phyloP scores from a whole-genome alignment of 2,113 vertebrate species.

The Rhombomys opimus region DNA sequence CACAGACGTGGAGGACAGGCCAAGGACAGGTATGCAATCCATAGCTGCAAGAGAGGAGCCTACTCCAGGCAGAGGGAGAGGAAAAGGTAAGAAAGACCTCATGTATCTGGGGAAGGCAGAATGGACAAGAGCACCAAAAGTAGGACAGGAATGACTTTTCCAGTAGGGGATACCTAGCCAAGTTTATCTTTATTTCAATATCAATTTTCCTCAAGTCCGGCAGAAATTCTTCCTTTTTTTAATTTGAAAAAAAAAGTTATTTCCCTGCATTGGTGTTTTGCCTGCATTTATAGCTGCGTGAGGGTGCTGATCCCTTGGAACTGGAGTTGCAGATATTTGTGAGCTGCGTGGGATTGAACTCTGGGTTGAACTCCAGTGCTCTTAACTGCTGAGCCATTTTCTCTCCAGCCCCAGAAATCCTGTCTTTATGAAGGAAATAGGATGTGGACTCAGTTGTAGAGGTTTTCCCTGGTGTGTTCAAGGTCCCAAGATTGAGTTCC shows the following conservation, averaged over 20 bases:
- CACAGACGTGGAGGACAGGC: not conserved
- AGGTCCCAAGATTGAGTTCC: not conserved
- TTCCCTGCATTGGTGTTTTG: not conserved
- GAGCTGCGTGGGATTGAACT: not conserved
- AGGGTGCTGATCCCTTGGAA: not conserved
- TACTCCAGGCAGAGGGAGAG: not conserved
- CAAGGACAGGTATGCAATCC: not conserved
- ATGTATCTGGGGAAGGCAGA: not conserved
- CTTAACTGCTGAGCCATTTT: not conserved
- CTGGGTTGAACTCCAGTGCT: not conserved
- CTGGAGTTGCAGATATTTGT: not conserved
- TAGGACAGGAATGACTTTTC: not conserved
- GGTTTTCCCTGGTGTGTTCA: not conserved
- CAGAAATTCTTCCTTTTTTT: not conserved
- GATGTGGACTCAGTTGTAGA: not conserved
- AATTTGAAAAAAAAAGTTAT: not conserved
- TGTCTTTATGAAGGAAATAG: not conserved
- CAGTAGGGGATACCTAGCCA: not conserved
- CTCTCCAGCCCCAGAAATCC: not conserved
- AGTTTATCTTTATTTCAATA: not conserved
- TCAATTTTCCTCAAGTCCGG: slow-evolving; percentile 13
- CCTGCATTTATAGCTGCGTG: not conserved
- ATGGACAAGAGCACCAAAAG: not conserved
- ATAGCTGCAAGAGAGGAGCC: not conserved
- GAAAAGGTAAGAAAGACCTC: not conserved